Percentiles rank a stretch among this genome's conserved stretches.
Conservation (phyloP, 2,888 invertebrate genomes). For the Lasioglossum malachurum region DNA sequence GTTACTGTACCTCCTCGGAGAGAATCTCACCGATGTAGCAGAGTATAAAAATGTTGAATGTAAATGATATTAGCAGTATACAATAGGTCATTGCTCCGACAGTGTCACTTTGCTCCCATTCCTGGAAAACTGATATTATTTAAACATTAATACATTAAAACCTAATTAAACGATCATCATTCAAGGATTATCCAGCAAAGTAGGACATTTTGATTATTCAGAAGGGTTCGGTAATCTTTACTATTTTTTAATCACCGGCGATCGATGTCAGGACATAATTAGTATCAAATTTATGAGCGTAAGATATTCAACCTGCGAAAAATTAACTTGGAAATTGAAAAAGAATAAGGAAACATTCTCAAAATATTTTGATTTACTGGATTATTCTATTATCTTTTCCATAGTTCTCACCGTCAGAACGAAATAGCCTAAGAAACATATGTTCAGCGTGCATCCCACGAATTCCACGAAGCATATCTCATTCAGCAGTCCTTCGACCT, state of each 20-base stretch:
- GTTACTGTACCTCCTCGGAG: slow-evolving; percentile 72
- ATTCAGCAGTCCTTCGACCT: slow-evolving; percentile 75
- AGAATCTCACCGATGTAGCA: slow-evolving; percentile 80
- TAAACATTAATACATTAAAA: no score
- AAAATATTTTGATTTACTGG: neutral
- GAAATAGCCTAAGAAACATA: slow-evolving; percentile 80
- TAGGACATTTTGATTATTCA: neutral
- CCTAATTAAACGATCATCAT: neutral
- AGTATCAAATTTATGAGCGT: neutral
- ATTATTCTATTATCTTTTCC: neutral
- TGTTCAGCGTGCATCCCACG: slow-evolving; percentile 79
- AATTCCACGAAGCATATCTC: slow-evolving; percentile 79
- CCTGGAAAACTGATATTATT: slow-evolving; percentile 69
- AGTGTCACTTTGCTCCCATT: slow-evolving; percentile 76
- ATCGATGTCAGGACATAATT: neutral
- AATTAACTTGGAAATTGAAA: neutral
- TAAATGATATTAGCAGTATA: slow-evolving; percentile 76
- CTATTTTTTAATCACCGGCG: neutral
- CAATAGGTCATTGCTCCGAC: slow-evolving; percentile 76
- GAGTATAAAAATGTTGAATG: slow-evolving; percentile 79
- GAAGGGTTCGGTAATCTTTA: neutral
- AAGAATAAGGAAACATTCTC: neutral
- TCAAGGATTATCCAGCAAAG: neutral
- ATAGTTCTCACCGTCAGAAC: slow-evolving; percentile 77
- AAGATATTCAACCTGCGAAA: neutral